Percentiles rank a stretch among this genome's conserved stretches.
Evolutionary conservation across 1,140 invertebrate species (phyloP).

Genomic region (Rhopalosiphum padi): DNA sequence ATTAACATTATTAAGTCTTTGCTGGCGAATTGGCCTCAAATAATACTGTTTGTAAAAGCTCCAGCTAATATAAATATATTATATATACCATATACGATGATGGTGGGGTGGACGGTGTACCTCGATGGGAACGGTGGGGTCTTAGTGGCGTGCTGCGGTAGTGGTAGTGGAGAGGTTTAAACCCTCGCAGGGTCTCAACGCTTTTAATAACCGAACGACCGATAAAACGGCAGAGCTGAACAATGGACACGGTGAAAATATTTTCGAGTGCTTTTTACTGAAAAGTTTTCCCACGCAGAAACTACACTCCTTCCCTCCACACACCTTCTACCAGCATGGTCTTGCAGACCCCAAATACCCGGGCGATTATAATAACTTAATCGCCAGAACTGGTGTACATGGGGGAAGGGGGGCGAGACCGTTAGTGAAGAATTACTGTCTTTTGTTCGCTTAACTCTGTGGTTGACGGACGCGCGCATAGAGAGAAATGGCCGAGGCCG

Average conservation of each 20-base stretch:
- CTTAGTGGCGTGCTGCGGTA: neutral
- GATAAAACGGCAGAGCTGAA: neutral
- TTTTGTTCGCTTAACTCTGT: slow-evolving; percentile 45
- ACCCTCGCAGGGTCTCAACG: slow-evolving; percentile 8
- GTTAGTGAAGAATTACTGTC: slow-evolving; percentile 50
- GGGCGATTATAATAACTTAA: slow-evolving; percentile 51
- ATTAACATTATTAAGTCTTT: slow-evolving; percentile 51
- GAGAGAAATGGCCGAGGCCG: neutral
- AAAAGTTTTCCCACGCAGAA: slow-evolving; percentile 37
- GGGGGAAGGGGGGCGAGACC: neutral
- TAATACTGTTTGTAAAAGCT: slow-evolving; percentile 33
- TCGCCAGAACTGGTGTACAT: neutral
- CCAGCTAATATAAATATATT: neutral
- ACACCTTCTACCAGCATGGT: neutral
- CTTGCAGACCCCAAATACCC: neutral
- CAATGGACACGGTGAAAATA: slow-evolving; percentile 51
- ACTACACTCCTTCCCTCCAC: too few species aligned
- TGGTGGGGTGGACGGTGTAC: neutral
- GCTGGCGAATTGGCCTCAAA: slow-evolving; percentile 42
- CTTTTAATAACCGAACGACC: slow-evolving; percentile 49
- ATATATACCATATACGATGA: neutral
- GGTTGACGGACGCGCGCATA: slow-evolving; percentile 46
- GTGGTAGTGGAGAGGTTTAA: neutral
- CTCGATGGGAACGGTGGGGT: neutral
- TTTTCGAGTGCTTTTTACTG: slow-evolving; percentile 48